A percentile compares a stretch with the other conserved stretches of the same genome.
phyloP scores from a whole-genome alignment of 2,113 vertebrate species.

The Menidia beryllina region DNA sequence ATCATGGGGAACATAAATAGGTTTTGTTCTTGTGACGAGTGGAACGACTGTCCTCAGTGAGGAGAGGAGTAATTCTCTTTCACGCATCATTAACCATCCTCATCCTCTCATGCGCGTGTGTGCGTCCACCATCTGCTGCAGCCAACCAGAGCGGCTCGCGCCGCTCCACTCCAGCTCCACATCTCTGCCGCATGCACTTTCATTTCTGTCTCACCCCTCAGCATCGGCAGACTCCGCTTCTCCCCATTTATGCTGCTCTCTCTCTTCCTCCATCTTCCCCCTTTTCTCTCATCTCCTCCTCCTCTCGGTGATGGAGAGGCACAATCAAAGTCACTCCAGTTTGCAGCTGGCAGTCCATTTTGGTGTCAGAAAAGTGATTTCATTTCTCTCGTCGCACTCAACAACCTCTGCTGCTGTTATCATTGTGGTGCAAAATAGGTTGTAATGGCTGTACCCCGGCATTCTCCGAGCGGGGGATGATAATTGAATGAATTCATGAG shows the following conservation, averaged over 20 bases:
- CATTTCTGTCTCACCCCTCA: conserved; percentile 38
- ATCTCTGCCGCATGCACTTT: conserved; percentile 37
- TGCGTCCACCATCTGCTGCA: conserved; percentile 49
- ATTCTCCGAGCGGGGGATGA: conserved; percentile 24
- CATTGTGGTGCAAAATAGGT: conserved; percentile 43
- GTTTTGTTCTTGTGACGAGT: conserved; percentile 42
- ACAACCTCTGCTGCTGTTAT: conserved; percentile 28
- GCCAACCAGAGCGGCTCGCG: conserved; percentile 49
- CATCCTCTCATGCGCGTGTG: conserved; percentile 46
- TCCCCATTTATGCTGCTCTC: conserved; percentile 3
- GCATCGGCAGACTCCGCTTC: conserved; percentile 5
- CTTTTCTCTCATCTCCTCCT: background rate
- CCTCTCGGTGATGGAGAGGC: conserved; percentile 29
- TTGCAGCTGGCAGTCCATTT: conserved; percentile 47
- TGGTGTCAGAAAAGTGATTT: conserved; percentile 53
- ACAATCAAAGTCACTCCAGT: conserved; percentile 30
- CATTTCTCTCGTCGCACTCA: conserved; percentile 36
- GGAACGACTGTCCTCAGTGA: conserved; percentile 57
- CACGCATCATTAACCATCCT: conserved; percentile 62
- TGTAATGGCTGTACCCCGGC: conserved; percentile 32
- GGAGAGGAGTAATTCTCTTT: conserved; percentile 64
- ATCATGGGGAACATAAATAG: conserved; percentile 56
- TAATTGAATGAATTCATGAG: conserved; percentile 44
- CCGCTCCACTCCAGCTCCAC: conserved; percentile 42
- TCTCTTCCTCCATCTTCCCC: background rate